Evolutionary conservation across 2,113 vertebrate genomes (phyloP).

Genomic region (Tyrannus savana): DNA sequence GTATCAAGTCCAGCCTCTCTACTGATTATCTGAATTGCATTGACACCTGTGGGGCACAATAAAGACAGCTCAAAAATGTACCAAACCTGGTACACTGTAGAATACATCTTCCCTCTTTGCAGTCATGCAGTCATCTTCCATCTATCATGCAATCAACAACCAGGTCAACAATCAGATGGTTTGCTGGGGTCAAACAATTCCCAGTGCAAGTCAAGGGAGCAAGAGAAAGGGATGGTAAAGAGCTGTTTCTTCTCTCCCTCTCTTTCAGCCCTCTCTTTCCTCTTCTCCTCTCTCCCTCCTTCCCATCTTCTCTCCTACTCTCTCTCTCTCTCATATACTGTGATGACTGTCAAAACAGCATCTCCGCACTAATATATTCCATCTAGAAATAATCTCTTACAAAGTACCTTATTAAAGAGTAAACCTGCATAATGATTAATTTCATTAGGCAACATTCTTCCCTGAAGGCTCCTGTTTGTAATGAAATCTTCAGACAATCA

Average conservation of each 20-base stretch:
- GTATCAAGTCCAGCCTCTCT: background rate
- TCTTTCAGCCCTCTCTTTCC: background rate
- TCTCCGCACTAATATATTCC: background rate
- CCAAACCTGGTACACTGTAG: background rate
- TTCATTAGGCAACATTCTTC: slow-evolving; percentile 30
- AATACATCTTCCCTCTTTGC: background rate
- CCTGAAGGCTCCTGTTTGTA: slow-evolving; percentile 34
- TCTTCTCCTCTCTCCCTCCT: background rate
- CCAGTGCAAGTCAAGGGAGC: background rate
- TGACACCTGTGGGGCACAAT: background rate
- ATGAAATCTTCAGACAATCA: slow-evolving; percentile 9
- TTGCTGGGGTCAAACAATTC: background rate
- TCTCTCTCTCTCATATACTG: background rate
- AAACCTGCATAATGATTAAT: slow-evolving; percentile 10
- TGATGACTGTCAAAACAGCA: background rate
- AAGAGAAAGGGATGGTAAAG: background rate
- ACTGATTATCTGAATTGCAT: background rate
- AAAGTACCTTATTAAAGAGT: slow-evolving; percentile 28
- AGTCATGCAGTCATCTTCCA: background rate
- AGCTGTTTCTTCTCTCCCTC: background rate
- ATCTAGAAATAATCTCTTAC: slow-evolving; percentile 6
- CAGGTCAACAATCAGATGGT: background rate
- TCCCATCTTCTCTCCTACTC: background rate
- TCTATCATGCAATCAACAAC: background rate
- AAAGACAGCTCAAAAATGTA: background rate